These are phyloP conservation scores for Tolmerus cingulatus DNA, from an alignment of 2,888 invertebrate genomes.

Conservation along the genomic window DNA sequence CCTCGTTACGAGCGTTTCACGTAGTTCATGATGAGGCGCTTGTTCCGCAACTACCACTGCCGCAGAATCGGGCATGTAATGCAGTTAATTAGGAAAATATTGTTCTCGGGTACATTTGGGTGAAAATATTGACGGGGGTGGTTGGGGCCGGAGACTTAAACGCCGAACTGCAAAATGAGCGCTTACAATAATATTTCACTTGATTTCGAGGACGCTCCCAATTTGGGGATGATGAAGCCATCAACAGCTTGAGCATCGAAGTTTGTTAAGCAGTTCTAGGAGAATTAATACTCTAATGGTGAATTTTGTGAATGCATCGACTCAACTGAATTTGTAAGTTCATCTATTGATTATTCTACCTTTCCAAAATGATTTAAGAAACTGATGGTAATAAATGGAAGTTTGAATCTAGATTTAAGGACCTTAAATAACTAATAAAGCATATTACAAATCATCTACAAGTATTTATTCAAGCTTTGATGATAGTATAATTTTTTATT, in stretches of 20 bases:
- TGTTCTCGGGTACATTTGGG: conserved; percentile 51
- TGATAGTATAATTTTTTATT: too few relatives aligned
- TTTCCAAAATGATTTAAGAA: neutral
- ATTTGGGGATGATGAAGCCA: neutral
- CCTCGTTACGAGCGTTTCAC: conserved; percentile 55
- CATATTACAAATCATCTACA: too few relatives aligned
- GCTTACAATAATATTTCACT: conserved; percentile 23
- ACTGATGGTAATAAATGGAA: too few relatives aligned
- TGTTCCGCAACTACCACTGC: conserved; percentile 49
- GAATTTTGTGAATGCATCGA: neutral
- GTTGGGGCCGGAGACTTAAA: neutral
- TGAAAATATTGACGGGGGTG: conserved; percentile 9
- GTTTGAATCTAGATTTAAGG: too few relatives aligned
- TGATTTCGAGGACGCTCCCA: neutral
- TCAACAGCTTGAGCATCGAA: neutral
- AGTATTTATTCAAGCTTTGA: too few relatives aligned
- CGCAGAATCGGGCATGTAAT: conserved; percentile 51
- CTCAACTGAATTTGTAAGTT: neutral
- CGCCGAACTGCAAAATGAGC: conserved; percentile 3
- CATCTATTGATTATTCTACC: neutral
- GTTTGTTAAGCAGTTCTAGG: neutral
- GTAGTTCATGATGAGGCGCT: conserved; percentile 53
- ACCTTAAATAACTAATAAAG: too few relatives aligned
- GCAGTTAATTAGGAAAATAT: conserved; percentile 55
- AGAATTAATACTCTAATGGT: neutral